These are phyloP conservation scores for Pogonus chalceus DNA, from an alignment of 1,140 invertebrate genomes.

Conservation along the genomic window DNA sequence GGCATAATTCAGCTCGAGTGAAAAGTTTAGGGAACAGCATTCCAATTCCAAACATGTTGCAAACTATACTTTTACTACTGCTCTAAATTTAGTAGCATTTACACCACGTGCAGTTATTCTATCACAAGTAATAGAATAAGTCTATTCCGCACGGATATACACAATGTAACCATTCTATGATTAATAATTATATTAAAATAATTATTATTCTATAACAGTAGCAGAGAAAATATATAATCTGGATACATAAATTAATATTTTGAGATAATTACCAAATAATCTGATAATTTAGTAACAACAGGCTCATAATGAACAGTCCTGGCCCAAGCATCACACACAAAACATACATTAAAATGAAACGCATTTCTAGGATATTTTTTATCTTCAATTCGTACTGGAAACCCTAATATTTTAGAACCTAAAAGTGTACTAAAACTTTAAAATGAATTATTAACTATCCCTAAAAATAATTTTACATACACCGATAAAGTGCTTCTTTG, in stretches of 20 bases:
- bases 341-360: slow-evolving; percentile 91
- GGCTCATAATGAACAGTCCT: slow-evolving; percentile 86
- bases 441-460: slow-evolving; percentile 11
- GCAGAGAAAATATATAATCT: not conserved
- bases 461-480: slow-evolving; percentile 43
- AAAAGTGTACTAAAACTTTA: slow-evolving; percentile 28
- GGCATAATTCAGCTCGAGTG: no score
- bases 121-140: no score
- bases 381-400: slow-evolving; percentile 82
- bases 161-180: no score
- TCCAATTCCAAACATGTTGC: no score
- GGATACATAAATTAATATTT: not conserved
- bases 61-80: no score
- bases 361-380: slow-evolving; percentile 88
- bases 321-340: slow-evolving; percentile 82
- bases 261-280: slow-evolving; percentile 66
- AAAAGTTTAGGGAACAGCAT: no score
- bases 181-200: not conserved
- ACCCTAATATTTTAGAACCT: slow-evolving; percentile 85
- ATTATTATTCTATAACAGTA: not conserved
- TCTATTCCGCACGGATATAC: slow-evolving; percentile 6
- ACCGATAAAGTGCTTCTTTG: slow-evolving; percentile 85
- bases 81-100: slow-evolving; percentile 8
- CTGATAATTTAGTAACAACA: slow-evolving; percentile 84
- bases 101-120: no score